Conservation (phyloP, 2,797 vertebrate genomes). For the Sternotherus odoratus region DNA sequence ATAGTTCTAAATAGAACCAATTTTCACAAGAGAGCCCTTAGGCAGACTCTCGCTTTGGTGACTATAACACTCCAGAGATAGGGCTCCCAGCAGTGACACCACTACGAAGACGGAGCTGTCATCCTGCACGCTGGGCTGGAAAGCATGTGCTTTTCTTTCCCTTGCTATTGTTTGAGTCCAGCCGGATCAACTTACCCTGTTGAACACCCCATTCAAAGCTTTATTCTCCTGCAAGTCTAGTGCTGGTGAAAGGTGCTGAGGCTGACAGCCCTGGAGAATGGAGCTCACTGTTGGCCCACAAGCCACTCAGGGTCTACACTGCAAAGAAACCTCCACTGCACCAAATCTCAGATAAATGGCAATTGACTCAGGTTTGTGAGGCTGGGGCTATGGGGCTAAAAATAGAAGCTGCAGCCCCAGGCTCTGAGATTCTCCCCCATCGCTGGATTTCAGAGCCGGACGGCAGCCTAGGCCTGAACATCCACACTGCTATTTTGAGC, state of each 20-base stretch:
- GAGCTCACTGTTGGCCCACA: background rate
- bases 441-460: too few species aligned
- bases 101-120: constrained; percentile 8
- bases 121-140: background rate
- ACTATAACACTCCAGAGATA: constrained; percentile 44
- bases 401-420: background rate
- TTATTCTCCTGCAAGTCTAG: background rate
- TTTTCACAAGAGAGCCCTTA: constrained; percentile 74
- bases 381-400: background rate
- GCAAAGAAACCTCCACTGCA: background rate
- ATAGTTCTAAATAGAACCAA: constrained; percentile 78
- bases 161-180: constrained; percentile 29
- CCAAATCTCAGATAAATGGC: background rate
- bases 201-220: background rate
- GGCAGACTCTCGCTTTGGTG: constrained; percentile 56
- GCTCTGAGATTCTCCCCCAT: too few species aligned
- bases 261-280: background rate
- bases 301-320: background rate
- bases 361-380: background rate
- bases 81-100: constrained; percentile 31
- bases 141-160: background rate
- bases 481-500: too few species aligned
- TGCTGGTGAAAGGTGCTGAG: background rate
- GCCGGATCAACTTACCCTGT: background rate
- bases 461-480: too few species aligned